Percentiles rank a stretch among this genome's conserved stretches.
Conservation (phyloP, 2,888 invertebrate species). For the Teleiodes luculella region DNA sequence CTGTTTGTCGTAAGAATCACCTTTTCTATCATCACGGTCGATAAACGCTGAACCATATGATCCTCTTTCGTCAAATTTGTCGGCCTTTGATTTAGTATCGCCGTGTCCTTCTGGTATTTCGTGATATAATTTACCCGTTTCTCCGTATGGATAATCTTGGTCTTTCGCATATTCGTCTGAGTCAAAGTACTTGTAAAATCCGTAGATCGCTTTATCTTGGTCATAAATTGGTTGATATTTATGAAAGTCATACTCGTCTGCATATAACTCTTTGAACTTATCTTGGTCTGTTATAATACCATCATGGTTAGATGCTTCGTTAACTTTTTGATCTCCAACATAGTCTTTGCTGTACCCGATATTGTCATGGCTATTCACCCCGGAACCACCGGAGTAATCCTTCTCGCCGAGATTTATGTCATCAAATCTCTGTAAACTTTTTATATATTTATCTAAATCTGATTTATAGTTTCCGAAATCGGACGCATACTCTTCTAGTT, state of each 20-base stretch:
- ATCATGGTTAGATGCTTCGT: constrained; percentile 70
- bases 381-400: constrained; percentile 72
- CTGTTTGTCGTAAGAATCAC: constrained; percentile 74
- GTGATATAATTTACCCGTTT: constrained; percentile 74
- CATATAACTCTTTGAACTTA: neutral
- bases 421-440: constrained; percentile 47
- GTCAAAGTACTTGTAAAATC: constrained; percentile 83
- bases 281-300: constrained; percentile 74
- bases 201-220: constrained; percentile 81
- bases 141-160: constrained; percentile 83
- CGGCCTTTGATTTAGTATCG: constrained; percentile 72
- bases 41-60: constrained; percentile 74
- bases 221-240: constrained; percentile 73
- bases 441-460: constrained; percentile 56
- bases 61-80: constrained; percentile 73
- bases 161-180: constrained; percentile 86
- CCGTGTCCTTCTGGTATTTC: constrained; percentile 75
- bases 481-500: constrained; percentile 51
- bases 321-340: constrained; percentile 76
- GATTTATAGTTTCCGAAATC: constrained; percentile 54
- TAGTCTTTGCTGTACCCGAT: constrained; percentile 75
- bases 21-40: constrained; percentile 65
- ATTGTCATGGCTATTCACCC: constrained; percentile 70
- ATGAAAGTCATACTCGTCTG: constrained; percentile 35
- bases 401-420: constrained; percentile 45